A percentile compares a stretch with the other conserved stretches of the same genome.
Conservation (phyloP, 92 coral and sea anemone genomes). For the Siderastrea radians region DNA sequence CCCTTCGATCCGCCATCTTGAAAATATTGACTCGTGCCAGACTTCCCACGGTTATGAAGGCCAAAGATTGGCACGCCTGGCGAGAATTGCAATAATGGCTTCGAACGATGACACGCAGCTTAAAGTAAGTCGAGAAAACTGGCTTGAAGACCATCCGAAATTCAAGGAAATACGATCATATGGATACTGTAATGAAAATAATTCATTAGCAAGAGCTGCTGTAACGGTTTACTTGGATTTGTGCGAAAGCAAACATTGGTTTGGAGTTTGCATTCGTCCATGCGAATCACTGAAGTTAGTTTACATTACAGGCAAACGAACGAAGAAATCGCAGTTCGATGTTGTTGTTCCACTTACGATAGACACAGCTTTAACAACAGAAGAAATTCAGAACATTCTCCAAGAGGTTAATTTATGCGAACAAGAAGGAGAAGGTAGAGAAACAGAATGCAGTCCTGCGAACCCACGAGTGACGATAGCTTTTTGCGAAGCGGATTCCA, state of each 20-base stretch:
- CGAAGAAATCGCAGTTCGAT: slow-evolving; percentile 83
- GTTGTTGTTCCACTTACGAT: slow-evolving; percentile 80
- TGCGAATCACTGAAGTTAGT: slow-evolving; percentile 82
- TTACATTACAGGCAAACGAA: slow-evolving; percentile 91
- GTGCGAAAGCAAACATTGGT: slow-evolving; percentile 95
- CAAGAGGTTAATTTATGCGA: slow-evolving; percentile 65
- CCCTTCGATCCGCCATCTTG: slow-evolving; percentile 91
- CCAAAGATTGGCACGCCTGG: slow-evolving; percentile 58
- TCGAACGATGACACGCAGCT: not conserved
- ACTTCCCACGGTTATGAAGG: not conserved
- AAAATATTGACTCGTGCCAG: slow-evolving; percentile 37
- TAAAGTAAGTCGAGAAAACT: slow-evolving; percentile 74
- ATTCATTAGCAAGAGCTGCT: slow-evolving; percentile 68
- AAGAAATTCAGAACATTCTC: slow-evolving; percentile 71
- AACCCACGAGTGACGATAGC: slow-evolving; percentile 73
- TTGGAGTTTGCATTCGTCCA: slow-evolving; percentile 80
- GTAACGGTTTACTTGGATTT: slow-evolving; percentile 93
- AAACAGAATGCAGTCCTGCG: not conserved
- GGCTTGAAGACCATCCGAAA: slow-evolving; percentile 95
- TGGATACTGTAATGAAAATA: slow-evolving; percentile 73
- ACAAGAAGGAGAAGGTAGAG: slow-evolving; percentile 38
- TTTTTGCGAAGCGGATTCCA: slow-evolving; percentile 91
- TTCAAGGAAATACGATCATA: slow-evolving; percentile 77
- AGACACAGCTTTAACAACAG: slow-evolving; percentile 67
- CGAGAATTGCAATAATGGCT: slow-evolving; percentile 24